These are phyloP conservation scores for Chymomyza amoena DNA, from an alignment of 2,888 invertebrate genomes.

Conservation along the genomic window DNA sequence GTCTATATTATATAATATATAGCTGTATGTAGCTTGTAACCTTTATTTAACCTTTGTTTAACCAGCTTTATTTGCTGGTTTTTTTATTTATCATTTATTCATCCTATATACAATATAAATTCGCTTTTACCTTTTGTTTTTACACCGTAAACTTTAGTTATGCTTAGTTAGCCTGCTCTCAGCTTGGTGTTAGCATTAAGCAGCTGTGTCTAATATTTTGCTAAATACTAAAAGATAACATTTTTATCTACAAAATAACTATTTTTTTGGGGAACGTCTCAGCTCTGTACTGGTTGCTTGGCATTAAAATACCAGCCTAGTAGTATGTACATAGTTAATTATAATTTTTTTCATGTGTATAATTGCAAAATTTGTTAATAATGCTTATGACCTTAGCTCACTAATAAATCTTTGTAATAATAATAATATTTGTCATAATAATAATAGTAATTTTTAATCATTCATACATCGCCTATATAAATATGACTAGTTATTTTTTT, in stretches of 20 bases:
- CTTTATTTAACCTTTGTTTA: background rate
- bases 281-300: background rate
- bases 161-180: constrained; percentile 45
- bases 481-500: constrained; percentile 46
- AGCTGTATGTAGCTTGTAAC: background rate
- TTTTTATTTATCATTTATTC: constrained; percentile 28
- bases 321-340: background rate
- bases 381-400: constrained; percentile 43
- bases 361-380: constrained; percentile 48
- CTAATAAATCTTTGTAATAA: constrained; percentile 61
- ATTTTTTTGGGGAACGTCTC: constrained; percentile 19
- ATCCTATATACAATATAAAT: constrained; percentile 69
- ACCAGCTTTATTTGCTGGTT: background rate
- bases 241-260: constrained; percentile 73
- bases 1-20: constrained; percentile 34
- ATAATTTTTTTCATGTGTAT: constrained; percentile 34
- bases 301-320: background rate
- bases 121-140: constrained; percentile 62
- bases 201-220: constrained; percentile 65
- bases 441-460: constrained; percentile 33
- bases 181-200: background rate
- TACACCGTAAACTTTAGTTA: background rate
- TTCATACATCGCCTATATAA: constrained; percentile 56
- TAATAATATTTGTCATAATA: constrained; percentile 63
- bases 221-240: constrained; percentile 72